These are phyloP conservation scores for Matsumyia berberina DNA, from an alignment of 2,888 invertebrate genomes.

Conservation along the genomic window DNA sequence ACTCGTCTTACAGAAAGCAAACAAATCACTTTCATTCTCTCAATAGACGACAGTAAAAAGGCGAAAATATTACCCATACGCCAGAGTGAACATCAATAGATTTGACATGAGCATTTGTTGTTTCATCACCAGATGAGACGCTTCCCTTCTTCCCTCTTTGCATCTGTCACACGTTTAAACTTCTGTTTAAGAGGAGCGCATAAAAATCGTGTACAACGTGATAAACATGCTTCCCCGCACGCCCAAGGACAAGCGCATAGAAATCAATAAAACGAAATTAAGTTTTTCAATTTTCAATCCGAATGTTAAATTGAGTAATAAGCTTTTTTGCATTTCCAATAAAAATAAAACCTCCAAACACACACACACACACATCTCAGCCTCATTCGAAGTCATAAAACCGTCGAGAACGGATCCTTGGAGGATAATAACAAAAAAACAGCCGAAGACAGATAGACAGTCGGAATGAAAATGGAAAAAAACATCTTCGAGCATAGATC, in stretches of 20 bases:
- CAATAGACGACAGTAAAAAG: conserved; percentile 3
- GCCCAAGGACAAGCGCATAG: conserved; percentile 22
- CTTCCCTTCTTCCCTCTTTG: neutral
- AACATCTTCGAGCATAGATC: conserved; percentile 61
- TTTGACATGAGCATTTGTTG: conserved; percentile 12
- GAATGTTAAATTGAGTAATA: conserved; percentile 73
- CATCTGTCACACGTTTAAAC: conserved; percentile 47
- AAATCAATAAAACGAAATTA: conserved; percentile 76
- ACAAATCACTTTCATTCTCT: neutral
- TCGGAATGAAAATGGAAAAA: neutral
- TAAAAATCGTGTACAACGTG: conserved; percentile 54
- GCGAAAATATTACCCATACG: conserved; percentile 49
- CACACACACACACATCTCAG: too few relatives aligned
- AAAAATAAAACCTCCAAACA: conserved; percentile 42
- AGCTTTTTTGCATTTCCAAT: conserved; percentile 53
- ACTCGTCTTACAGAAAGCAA: neutral
- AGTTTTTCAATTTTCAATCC: conserved; percentile 73
- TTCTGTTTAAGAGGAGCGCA: conserved; percentile 17
- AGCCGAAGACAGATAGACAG: neutral
- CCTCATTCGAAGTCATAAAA: conserved; percentile 33
- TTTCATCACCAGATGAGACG: conserved; percentile 11
- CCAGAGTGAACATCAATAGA: conserved; percentile 25
- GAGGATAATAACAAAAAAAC: conserved; percentile 21
- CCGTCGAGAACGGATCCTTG: conserved; percentile 41
- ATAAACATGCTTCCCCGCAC: conserved; percentile 40